These are phyloP conservation scores for Philaethria dido DNA, from an alignment of 2,888 invertebrate species.

Conservation along the genomic window DNA sequence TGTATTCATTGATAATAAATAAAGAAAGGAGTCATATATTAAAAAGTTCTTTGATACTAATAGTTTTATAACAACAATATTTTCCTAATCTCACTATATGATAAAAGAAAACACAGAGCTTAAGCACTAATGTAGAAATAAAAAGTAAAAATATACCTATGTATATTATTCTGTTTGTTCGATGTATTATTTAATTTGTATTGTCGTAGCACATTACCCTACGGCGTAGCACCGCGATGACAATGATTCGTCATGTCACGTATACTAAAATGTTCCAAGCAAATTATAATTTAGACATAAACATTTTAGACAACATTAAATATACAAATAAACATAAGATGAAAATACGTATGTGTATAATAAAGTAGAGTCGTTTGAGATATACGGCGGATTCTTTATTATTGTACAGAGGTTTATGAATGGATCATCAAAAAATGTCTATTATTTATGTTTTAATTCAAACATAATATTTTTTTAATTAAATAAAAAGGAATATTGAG, in stretches of 20 bases:
- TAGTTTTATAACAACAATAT: no score
- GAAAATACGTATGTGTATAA: not conserved
- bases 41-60: no score
- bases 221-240: not conserved
- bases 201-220: not conserved
- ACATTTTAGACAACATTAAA: constrained; percentile 19
- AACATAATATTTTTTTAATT: no score
- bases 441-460: not conserved
- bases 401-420: not conserved
- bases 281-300: constrained; percentile 16
- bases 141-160: not conserved
- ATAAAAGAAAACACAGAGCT: no score
- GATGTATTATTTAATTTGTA: constrained; percentile 4
- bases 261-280: not conserved
- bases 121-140: no score
- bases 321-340: not conserved
- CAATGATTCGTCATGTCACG: not conserved
- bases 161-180: not conserved
- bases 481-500: no score
- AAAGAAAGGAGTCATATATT: no score
- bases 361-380: not conserved
- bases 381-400: not conserved
- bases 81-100: no score
- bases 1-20: no score
- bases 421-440: not conserved